Conservation (phyloP, 2,888 invertebrate species). For the Celastrina argiolus region DNA sequence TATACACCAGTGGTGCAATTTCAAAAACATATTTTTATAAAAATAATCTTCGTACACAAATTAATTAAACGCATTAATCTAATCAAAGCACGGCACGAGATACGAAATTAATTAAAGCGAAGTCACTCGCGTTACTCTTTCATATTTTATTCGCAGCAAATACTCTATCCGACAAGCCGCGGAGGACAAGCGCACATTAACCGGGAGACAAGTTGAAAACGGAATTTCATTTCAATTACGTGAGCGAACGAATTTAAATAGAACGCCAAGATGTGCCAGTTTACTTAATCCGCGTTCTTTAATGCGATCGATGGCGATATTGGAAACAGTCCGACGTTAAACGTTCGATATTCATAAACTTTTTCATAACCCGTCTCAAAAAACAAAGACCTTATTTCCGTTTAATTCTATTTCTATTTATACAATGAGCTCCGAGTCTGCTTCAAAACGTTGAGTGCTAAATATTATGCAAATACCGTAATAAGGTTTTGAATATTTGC, state of each 20-base stretch:
- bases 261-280: constrained; percentile 46
- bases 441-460: background rate
- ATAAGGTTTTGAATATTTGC: background rate
- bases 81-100: background rate
- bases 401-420: background rate
- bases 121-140: constrained; percentile 15
- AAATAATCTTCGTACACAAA: background rate
- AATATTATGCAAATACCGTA: background rate
- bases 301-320: constrained; percentile 45
- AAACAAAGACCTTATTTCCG: background rate
- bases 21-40: background rate
- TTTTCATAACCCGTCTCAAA: constrained; percentile 7
- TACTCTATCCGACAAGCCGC: constrained; percentile 23
- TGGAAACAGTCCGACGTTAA: constrained; percentile 24
- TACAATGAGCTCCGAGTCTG: background rate
- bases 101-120: constrained; percentile 13
- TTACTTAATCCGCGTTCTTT: constrained; percentile 56
- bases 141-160: constrained; percentile 23
- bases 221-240: constrained; percentile 64
- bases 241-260: constrained; percentile 52
- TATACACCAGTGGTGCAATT: background rate
- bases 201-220: constrained; percentile 44
- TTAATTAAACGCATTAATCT: constrained; percentile 8
- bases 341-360: constrained; percentile 16
- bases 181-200: constrained; percentile 24